A percentile compares a stretch with the other conserved stretches of the same genome.
phyloP scores from a whole-genome alignment of 1,140 invertebrate species.

The Papilio machaon region DNA sequence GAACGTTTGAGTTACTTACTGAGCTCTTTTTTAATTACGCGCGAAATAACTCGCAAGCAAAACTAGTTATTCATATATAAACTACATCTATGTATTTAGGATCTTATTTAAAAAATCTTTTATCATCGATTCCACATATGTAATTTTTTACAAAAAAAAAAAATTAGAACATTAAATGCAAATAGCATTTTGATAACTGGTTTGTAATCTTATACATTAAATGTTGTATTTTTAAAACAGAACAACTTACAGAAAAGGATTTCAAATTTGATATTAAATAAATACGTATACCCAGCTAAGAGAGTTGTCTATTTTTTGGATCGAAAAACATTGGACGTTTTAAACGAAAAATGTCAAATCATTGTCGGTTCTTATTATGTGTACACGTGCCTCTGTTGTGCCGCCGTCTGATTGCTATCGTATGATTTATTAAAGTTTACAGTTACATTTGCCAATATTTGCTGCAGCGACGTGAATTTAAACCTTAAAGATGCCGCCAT shows the following conservation, averaged over 20 bases:
- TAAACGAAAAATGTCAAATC: constrained; percentile 34
- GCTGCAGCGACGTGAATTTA: constrained; percentile 29
- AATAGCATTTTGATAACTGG: neutral
- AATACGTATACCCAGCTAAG: neutral
- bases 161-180: too few species aligned
- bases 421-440: constrained; percentile 36
- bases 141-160: neutral
- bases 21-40: too few species aligned
- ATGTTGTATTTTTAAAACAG: neutral
- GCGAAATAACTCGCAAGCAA: too few species aligned
- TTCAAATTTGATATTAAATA: too few species aligned
- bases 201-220: too few species aligned
- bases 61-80: too few species aligned
- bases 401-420: constrained; percentile 30
- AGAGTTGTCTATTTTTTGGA: neutral
- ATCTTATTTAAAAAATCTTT: neutral
- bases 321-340: constrained; percentile 24
- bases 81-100: too few species aligned
- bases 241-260: too few species aligned
- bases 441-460: constrained; percentile 36
- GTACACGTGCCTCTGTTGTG: neutral
- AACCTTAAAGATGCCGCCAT: constrained; percentile 29
- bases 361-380: constrained; percentile 29
- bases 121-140: neutral
- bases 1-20: too few species aligned